phyloP scores from a whole-genome alignment of 2,113 vertebrate genomes.

The Brevimyrus niger region DNA sequence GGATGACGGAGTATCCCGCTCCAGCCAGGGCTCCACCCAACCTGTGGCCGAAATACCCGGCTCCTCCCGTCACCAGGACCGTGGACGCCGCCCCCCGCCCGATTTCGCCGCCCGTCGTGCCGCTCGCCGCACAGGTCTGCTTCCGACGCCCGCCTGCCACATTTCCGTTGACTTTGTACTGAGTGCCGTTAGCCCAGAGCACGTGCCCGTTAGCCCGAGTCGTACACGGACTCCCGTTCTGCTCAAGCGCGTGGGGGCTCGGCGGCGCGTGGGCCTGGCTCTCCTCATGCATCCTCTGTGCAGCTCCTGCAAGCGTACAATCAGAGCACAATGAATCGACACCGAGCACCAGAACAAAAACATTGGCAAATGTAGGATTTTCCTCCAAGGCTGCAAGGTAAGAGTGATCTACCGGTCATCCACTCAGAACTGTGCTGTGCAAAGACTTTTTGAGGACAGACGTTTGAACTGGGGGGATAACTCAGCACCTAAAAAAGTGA shows the following conservation, averaged over 20 bases:
- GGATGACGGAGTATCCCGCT: conserved; percentile 65
- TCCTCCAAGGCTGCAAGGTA: not conserved
- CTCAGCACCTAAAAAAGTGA: not conserved
- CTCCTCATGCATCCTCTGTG: conserved; percentile 34
- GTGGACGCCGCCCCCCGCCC: conserved; percentile 37
- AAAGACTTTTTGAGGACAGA: not conserved
- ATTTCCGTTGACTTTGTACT: conserved; percentile 40
- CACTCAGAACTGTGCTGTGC: not conserved
- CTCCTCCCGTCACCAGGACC: conserved; percentile 81
- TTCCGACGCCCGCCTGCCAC: conserved; percentile 32
- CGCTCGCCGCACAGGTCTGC: conserved; percentile 29
- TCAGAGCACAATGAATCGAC: not conserved
- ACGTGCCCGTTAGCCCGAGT: conserved; percentile 26
- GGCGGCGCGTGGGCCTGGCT: conserved; percentile 35
- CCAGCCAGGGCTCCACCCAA: conserved; percentile 68
- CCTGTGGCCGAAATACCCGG: conserved; percentile 81
- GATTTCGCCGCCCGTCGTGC: conserved; percentile 19
- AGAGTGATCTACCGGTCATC: not conserved
- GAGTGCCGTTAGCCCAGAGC: not conserved
- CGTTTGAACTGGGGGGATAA: not conserved
- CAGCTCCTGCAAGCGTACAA: conserved; percentile 21
- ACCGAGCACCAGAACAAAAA: not conserved
- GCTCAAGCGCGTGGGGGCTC: conserved; percentile 31
- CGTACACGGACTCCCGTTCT: not conserved
- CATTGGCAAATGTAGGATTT: not conserved